Evolutionary conservation across 2,888 invertebrate species (phyloP), one percentile per base, ranked within the genome.

Genomic region (Thereva nobilitata): DNA sequence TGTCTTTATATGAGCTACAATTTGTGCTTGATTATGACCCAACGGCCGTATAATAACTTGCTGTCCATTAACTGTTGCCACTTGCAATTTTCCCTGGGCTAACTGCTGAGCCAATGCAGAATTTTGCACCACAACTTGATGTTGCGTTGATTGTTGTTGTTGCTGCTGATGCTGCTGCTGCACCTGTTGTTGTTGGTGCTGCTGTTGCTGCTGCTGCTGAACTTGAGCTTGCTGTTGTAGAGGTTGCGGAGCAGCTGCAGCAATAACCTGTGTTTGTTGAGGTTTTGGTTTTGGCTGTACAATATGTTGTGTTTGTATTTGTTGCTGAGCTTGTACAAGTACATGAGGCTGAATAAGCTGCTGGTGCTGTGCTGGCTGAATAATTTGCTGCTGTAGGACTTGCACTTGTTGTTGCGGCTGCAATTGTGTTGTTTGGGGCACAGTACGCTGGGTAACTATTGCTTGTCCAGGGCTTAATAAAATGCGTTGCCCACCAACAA

Each of bases 11-110:
- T 89, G 89, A 1, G 89, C 89, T 23, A 91, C 90, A 65, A 91
- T 89, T 79, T 91, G 90, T 6, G 89, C 89, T 75, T 89, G 89
- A 76, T 89, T 89, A 77, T 90, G 90, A 59, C 91, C 90, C 7
- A 91, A 86, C 1, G 90, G 89, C 53, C 91, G 84, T 68, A 93
- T 90, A 50, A 93, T 83, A 38, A 93, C 91, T 79, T 93, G 93
- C 75, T 93, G 93, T 0, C 93, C 93, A 77, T 91, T 91, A 37
- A 93, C 89, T 0, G 91, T 91, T 0, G 92, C 91, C 66, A 93
- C 84, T 77, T 92, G 92, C 6, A 92, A 86, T 78, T 92, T 93
- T 5, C 92, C 93, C 10, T 89, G 86, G 2, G 91, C 91, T 69
- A 93, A 83, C 78, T 93, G 92, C 76, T 92, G 92, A 10, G 90